A percentile compares a stretch with the other conserved stretches of the same genome.
phyloP scores from a whole-genome alignment of 2,888 invertebrate species.

The Andrena minutula region DNA sequence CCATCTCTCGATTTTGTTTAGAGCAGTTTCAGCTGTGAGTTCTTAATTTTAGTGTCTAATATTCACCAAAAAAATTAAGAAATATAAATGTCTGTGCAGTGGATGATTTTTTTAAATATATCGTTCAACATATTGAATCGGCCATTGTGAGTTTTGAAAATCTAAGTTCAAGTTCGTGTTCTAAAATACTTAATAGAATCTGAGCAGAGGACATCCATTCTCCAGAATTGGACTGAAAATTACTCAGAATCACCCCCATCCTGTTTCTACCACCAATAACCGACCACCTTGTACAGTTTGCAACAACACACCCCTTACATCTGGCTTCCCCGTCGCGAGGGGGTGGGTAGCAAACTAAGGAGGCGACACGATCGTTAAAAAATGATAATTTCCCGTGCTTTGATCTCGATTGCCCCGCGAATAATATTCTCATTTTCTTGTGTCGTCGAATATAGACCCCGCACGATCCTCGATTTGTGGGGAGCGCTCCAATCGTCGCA shows the following conservation, averaged over 20 bases:
- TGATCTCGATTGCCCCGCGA: constrained; percentile 61
- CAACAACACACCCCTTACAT: not conserved
- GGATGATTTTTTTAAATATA: too few relatives aligned
- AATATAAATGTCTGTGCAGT: too few relatives aligned
- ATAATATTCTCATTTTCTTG: constrained; percentile 51
- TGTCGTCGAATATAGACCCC: constrained; percentile 39
- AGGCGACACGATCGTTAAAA: constrained; percentile 2
- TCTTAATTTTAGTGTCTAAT: not conserved
- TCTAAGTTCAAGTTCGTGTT: too few relatives aligned
- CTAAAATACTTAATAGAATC: too few relatives aligned
- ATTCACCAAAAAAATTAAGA: too few relatives aligned
- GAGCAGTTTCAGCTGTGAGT: not conserved
- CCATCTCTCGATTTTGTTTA: not conserved
- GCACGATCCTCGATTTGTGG: constrained; percentile 56
- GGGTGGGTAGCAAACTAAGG: not conserved
- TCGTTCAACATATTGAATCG: too few relatives aligned
- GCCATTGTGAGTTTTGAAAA: too few relatives aligned
- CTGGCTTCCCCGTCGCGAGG: not conserved
- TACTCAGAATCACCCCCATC: too few relatives aligned
- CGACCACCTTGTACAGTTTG: not conserved
- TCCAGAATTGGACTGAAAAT: too few relatives aligned
- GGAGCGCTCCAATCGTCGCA: constrained; percentile 47
- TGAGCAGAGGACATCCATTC: too few relatives aligned
- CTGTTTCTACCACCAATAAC: too few relatives aligned
- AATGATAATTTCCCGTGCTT: constrained; percentile 48